Conservation (phyloP, 2,797 vertebrate species). For the Melanotaenia maccullochi region DNA sequence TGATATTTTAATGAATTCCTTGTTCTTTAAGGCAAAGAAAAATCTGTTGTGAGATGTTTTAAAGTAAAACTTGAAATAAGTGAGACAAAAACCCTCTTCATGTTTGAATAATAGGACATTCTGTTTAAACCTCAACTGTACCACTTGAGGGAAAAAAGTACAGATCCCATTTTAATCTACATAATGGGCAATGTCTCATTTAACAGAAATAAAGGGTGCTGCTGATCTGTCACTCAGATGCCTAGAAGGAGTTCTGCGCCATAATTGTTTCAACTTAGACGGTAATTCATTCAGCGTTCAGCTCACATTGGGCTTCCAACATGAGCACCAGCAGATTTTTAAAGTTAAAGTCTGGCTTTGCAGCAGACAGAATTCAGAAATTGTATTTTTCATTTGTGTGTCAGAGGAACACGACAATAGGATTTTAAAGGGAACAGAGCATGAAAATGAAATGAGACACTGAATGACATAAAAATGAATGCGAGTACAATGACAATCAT, state of each 20-base stretch:
- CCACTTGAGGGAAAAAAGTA: conserved; percentile 44
- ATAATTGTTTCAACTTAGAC: conserved; percentile 52
- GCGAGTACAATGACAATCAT: not conserved
- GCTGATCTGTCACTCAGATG: conserved; percentile 52
- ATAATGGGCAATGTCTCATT: conserved; percentile 50
- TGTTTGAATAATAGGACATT: conserved; percentile 42
- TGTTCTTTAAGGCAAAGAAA: not conserved
- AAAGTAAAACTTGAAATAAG: conserved; percentile 19
- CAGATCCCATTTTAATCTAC: conserved; percentile 19
- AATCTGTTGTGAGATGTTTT: not conserved
- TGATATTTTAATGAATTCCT: conserved; percentile 38
- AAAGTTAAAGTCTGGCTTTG: conserved; percentile 18
- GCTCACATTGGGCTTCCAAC: conserved; percentile 19
- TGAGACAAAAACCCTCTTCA: conserved; percentile 33
- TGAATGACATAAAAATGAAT: not conserved
- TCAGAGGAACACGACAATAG: conserved; percentile 14
- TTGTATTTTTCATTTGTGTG: conserved; percentile 38
- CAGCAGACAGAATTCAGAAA: conserved; percentile 42
- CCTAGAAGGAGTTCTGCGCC: conserved; percentile 43
- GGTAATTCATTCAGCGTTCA: conserved; percentile 43
- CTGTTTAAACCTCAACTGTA: conserved; percentile 34
- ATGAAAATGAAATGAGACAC: conserved; percentile 12
- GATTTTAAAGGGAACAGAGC: conserved; percentile 13
- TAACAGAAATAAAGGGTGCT: conserved; percentile 39
- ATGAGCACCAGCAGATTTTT: conserved; percentile 25